Conservation (phyloP, 2,113 vertebrate species). For the Vombatus ursinus region DNA sequence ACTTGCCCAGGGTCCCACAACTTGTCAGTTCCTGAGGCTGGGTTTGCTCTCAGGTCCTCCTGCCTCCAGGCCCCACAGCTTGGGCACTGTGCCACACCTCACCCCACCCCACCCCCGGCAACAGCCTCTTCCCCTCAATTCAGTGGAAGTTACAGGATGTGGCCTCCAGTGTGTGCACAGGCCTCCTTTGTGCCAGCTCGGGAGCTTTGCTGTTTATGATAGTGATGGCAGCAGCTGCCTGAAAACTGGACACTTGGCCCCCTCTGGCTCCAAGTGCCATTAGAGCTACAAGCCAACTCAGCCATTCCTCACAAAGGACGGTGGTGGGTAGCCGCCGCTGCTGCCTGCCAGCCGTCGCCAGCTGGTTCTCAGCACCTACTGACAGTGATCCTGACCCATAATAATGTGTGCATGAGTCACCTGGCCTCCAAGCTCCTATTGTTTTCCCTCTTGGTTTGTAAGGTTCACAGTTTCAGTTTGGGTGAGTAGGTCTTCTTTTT, state of each 20-base stretch:
- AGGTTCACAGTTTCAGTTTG: neutral
- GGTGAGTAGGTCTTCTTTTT: slow-evolving; percentile 24
- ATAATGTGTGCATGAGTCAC: neutral
- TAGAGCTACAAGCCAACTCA: too few relatives aligned
- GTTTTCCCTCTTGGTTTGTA: neutral
- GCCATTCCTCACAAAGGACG: too few relatives aligned
- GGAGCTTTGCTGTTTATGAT: too few relatives aligned
- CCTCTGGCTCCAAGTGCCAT: too few relatives aligned
- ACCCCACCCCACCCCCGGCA: too few relatives aligned
- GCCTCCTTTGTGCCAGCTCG: neutral
- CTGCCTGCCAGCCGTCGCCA: too few relatives aligned
- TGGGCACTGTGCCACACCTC: neutral
- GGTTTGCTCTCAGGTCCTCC: neutral
- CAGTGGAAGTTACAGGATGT: neutral
- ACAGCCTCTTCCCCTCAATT: too few relatives aligned
- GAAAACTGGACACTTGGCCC: neutral
- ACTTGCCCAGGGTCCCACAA: neutral
- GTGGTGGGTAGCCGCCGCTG: too few relatives aligned
- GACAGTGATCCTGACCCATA: neutral
- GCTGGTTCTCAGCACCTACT: neutral
- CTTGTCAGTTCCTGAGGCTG: neutral
- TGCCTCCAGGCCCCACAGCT: neutral
- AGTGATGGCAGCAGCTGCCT: neutral
- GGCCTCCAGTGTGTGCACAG: neutral
- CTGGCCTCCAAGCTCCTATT: neutral